Evolutionary conservation across 2,113 vertebrate species (phyloP).

Genomic region (Colaptes auratus): DNA sequence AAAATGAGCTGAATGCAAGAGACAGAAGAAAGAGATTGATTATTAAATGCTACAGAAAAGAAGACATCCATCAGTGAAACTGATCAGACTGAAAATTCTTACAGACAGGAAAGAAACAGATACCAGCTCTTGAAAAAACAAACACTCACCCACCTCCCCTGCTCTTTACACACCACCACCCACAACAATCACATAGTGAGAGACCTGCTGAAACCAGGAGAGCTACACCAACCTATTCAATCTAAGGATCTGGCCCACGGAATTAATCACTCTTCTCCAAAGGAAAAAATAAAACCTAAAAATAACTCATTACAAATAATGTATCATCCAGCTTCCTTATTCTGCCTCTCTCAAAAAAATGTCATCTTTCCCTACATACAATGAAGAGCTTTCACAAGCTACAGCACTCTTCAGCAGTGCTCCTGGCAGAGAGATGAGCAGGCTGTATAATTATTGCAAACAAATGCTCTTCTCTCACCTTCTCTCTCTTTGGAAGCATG

Average conservation of each 20-base stretch:
- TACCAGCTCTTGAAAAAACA: not conserved
- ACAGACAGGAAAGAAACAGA: conserved; percentile 53
- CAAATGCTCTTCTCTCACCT: conserved; percentile 24
- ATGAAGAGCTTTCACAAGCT: conserved; percentile 49
- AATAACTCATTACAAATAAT: conserved; percentile 48
- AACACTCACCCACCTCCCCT: not conserved
- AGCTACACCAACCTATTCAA: not conserved
- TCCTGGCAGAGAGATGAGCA: conserved; percentile 37
- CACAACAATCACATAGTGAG: not conserved
- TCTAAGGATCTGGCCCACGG: not conserved
- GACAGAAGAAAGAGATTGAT: conserved; percentile 76
- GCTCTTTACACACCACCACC: not conserved
- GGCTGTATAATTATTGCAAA: conserved; percentile 42
- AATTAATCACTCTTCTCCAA: not conserved
- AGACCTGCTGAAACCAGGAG: not conserved
- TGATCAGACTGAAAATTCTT: conserved; percentile 22
- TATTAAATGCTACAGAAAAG: conserved; percentile 68
- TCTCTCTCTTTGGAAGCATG: not conserved
- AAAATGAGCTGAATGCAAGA: conserved; percentile 79
- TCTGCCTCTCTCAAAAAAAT: conserved; percentile 44
- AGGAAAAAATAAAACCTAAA: conserved; percentile 19
- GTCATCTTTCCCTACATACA: conserved; percentile 49
- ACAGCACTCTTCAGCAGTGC: not conserved
- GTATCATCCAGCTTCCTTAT: conserved; percentile 13
- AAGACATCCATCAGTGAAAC: conserved; percentile 18